A percentile compares a stretch with the other conserved stretches of the same genome.
These are phyloP conservation scores for Drosophila bocqueti DNA, from an alignment of 1,140 invertebrate genomes.

Conservation along the genomic window DNA sequence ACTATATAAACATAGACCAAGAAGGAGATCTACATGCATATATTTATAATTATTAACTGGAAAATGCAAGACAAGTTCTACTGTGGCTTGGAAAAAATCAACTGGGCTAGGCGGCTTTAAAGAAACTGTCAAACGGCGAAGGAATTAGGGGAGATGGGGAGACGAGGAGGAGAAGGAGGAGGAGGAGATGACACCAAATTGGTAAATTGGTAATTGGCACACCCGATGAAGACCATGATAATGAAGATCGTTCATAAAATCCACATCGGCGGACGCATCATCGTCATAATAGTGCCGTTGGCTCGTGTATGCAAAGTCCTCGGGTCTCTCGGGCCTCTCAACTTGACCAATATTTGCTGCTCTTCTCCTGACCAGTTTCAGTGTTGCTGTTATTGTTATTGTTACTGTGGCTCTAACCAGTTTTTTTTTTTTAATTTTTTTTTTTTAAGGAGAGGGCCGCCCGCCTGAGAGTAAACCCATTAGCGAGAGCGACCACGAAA, in stretches of 20 bases:
- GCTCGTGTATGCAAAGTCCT: conserved; percentile 61
- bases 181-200: conserved; percentile 61
- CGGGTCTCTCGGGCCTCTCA: conserved; percentile 24
- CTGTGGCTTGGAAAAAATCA: conserved; percentile 7
- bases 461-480: conserved; percentile 20
- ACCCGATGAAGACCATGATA: conserved; percentile 45
- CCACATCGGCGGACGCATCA: conserved; percentile 8
- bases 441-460: background rate
- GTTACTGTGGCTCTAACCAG: conserved; percentile 51
- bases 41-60: background rate
- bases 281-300: conserved; percentile 26
- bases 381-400: conserved; percentile 23
- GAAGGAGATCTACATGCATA: no score
- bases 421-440: conserved; percentile 36
- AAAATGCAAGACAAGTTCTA: background rate
- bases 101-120: conserved; percentile 57
- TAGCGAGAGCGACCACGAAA: conserved; percentile 23
- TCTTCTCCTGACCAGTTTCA: conserved; percentile 54
- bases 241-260: conserved; percentile 39
- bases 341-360: conserved; percentile 74
- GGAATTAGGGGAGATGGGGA: conserved; percentile 5
- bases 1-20: background rate
- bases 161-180: conserved; percentile 19
- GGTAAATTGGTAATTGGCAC: conserved; percentile 66
- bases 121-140: conserved; percentile 44